phyloP scores from a whole-genome alignment of 1,140 invertebrate genomes.

The Palaemon carinicauda region DNA sequence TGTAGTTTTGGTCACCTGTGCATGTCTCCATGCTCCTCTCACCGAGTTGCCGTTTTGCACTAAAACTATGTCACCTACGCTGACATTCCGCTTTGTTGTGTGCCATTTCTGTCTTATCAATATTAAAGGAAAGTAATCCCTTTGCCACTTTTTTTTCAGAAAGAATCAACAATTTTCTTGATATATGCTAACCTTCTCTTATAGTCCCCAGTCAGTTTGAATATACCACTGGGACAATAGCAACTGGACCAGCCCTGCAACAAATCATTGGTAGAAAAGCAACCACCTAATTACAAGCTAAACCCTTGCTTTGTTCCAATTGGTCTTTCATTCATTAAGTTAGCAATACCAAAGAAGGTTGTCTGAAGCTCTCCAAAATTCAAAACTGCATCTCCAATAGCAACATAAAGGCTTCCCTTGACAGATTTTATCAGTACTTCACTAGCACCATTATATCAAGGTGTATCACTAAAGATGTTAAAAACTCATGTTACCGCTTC shows the following conservation, averaged over 20 bases:
- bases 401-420: not conserved
- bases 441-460: not conserved
- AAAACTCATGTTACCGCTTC: not conserved
- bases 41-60: too few relatives aligned
- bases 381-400: not conserved
- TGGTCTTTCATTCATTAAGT: slow-evolving; percentile 9
- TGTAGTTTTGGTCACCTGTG: too few relatives aligned
- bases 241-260: not conserved
- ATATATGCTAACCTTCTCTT: not conserved
- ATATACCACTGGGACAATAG: not conserved
- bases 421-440: not conserved
- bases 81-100: not conserved
- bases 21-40: too few relatives aligned
- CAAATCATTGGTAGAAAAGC: not conserved
- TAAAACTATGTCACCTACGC: not conserved
- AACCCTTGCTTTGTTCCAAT: not conserved
- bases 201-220: not conserved
- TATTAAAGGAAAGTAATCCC: slow-evolving; percentile 2
- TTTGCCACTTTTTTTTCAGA: not conserved
- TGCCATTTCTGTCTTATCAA: too few relatives aligned
- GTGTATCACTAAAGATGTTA: not conserved
- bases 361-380: not conserved
- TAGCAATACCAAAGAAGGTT: not conserved
- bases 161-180: not conserved
- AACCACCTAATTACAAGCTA: not conserved